Conservation (phyloP, 2,888 invertebrate genomes). For the Sminthurinus aureus region DNA sequence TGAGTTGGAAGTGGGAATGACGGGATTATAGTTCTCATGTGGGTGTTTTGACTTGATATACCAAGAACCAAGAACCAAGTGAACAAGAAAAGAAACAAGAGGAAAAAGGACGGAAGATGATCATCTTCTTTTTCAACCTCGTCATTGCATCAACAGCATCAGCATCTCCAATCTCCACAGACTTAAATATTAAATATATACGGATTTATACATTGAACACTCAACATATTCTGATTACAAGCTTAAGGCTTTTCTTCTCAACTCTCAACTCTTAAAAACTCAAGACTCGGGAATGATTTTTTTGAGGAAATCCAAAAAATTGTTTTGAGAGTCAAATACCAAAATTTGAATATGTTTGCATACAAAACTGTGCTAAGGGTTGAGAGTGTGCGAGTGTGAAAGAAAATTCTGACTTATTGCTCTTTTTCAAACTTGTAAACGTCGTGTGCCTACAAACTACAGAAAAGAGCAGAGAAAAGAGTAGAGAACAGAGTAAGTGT, state of each 20-base stretch:
- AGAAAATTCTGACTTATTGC: constrained; percentile 8
- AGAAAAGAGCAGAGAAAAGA: neutral
- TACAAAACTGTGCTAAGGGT: neutral
- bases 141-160: constrained; percentile 1
- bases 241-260: neutral
- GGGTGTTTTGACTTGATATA: constrained; percentile 15
- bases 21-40: neutral
- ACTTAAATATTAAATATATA: no score
- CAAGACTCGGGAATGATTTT: neutral
- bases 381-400: neutral
- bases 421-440: neutral
- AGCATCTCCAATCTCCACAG: neutral
- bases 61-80: neutral
- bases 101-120: neutral
- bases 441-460: neutral
- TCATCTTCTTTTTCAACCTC: neutral
- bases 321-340: neutral
- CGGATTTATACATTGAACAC: neutral
- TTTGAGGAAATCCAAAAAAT: neutral
- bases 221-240: neutral
- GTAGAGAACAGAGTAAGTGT: no score
- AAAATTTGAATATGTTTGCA: neutral
- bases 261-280: no score
- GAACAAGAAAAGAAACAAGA: neutral
- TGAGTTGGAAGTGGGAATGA: constrained; percentile 1